Evolutionary conservation across 2,113 vertebrate genomes (phyloP).

Genomic region (Albula glossodonta): DNA sequence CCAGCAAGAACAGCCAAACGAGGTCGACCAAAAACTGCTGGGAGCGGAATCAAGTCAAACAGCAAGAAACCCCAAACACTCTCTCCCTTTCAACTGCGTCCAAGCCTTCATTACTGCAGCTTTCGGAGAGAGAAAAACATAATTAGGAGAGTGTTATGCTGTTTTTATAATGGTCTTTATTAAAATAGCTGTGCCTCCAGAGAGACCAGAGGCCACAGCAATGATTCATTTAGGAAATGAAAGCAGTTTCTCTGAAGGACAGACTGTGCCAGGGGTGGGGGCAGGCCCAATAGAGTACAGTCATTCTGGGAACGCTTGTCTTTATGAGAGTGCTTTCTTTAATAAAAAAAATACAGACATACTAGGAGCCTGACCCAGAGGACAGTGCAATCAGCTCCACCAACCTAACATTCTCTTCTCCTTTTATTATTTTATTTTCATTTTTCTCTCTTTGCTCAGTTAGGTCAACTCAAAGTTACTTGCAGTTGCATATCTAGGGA

Average conservation of each 20-base stretch:
- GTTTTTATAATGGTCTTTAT: slow-evolving; percentile 49
- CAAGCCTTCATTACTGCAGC: slow-evolving; percentile 31
- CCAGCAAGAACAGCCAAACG: slow-evolving; percentile 29
- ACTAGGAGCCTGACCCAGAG: background rate
- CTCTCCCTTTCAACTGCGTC: slow-evolving; percentile 29
- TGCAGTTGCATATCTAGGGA: too few species aligned
- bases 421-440: background rate
- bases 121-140: slow-evolving; percentile 35
- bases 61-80: background rate
- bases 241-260: slow-evolving; percentile 42
- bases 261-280: slow-evolving; percentile 3
- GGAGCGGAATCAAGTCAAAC: slow-evolving; percentile 27
- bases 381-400: background rate
- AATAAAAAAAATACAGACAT: background rate
- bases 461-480: too few species aligned
- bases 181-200: slow-evolving; percentile 33
- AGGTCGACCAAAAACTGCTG: slow-evolving; percentile 3
- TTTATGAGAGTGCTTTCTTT: background rate
- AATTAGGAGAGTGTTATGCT: slow-evolving; percentile 39
- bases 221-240: slow-evolving; percentile 48
- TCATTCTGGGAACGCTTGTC: background rate
- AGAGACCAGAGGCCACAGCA: slow-evolving; percentile 26
- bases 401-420: background rate
- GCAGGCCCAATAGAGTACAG: background rate
- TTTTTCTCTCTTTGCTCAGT: background rate